These are phyloP conservation scores for Hyles euphorbiae DNA, from an alignment of 1,140 invertebrate species.

Conservation along the genomic window DNA sequence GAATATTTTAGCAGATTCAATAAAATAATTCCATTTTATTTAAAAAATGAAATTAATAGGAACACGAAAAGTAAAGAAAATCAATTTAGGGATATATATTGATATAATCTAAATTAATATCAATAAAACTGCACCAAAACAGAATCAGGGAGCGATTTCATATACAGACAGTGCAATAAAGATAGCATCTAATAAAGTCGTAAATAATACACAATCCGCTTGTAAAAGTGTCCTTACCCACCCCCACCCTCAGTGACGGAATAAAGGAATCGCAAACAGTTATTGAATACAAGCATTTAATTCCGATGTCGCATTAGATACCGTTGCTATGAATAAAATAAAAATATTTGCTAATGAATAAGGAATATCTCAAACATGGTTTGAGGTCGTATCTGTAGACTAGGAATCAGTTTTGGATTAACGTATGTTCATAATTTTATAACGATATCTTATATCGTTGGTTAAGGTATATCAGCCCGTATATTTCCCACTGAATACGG, in stretches of 20 bases:
- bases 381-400: too few species aligned
- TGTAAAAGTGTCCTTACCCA: constrained; percentile 23
- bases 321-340: constrained; percentile 37
- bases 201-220: constrained; percentile 36
- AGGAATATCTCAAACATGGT: background rate
- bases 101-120: too few species aligned
- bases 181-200: constrained; percentile 38
- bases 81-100: too few species aligned
- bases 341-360: constrained; percentile 30
- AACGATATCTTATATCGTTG: too few species aligned
- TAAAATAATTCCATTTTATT: too few species aligned
- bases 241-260: constrained; percentile 34
- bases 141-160: constrained; percentile 3
- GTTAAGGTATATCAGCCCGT: too few species aligned
- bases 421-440: too few species aligned
- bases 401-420: too few species aligned
- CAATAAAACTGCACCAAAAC: background rate
- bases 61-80: too few species aligned
- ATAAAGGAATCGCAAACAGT: constrained; percentile 35
- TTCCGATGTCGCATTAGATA: constrained; percentile 10
- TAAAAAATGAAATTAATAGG: too few species aligned
- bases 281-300: constrained; percentile 42
- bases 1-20: too few species aligned
- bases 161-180: constrained; percentile 33
- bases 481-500: too few species aligned